phyloP scores from a whole-genome alignment of 2,113 vertebrate species.

The Myanophis thanlyinensis region DNA sequence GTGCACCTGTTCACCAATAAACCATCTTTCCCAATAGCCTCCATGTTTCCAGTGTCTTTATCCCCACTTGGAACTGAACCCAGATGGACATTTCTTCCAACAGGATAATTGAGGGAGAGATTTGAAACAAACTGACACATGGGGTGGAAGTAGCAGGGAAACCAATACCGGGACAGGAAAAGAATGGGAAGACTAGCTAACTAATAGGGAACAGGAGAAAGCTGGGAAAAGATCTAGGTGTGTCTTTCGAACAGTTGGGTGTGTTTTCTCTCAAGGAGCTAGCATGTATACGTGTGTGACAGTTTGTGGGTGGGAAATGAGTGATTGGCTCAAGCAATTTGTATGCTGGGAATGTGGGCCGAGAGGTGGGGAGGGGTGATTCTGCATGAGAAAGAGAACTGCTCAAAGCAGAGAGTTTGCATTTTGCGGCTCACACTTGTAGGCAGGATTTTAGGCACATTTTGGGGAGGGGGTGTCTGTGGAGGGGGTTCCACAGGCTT shows the following conservation, averaged over 20 bases:
- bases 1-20: too few relatives aligned
- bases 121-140: neutral
- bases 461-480: neutral
- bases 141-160: neutral
- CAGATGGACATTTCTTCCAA: too few relatives aligned
- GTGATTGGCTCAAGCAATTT: neutral
- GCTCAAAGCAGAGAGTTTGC: neutral
- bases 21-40: too few relatives aligned
- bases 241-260: neutral
- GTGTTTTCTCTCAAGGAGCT: neutral
- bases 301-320: neutral
- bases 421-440: neutral
- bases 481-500: neutral
- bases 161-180: neutral
- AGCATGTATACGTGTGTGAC: neutral
- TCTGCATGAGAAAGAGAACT: neutral
- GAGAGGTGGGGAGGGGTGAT: neutral
- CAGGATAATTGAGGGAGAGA: too few relatives aligned
- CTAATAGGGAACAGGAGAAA: neutral
- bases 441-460: neutral
- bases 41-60: too few relatives aligned
- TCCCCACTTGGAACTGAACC: too few relatives aligned
- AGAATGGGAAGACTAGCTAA: neutral
- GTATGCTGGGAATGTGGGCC: neutral
- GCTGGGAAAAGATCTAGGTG: neutral